phyloP scores from a whole-genome alignment of 2,113 vertebrate species.

The Hydrolagus affinis region DNA sequence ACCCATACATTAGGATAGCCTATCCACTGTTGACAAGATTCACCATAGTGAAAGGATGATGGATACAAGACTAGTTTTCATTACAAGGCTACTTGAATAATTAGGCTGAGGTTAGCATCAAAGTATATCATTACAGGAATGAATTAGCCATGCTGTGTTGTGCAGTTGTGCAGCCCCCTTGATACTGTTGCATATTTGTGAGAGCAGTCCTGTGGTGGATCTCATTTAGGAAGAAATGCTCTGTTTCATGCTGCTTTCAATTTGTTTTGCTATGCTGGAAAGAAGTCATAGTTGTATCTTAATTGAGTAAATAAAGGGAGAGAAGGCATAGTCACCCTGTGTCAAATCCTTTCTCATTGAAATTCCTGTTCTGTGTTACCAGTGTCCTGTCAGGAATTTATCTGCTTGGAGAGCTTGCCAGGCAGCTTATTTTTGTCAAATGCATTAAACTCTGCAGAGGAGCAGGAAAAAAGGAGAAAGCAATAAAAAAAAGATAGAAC shows the following conservation, averaged over 20 bases:
- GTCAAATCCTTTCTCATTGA: background rate
- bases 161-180: too few relatives aligned
- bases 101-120: too few relatives aligned
- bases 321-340: background rate
- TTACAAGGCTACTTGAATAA: too few relatives aligned
- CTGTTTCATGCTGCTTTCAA: background rate
- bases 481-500: background rate
- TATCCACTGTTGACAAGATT: too few relatives aligned
- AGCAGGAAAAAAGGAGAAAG: background rate
- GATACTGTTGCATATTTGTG: too few relatives aligned
- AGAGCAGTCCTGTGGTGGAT: too few relatives aligned
- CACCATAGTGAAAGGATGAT: too few relatives aligned
- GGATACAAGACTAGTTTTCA: too few relatives aligned
- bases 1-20: too few relatives aligned
- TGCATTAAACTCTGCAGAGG: background rate
- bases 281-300: background rate
- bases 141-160: too few relatives aligned
- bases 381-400: background rate
- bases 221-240: background rate
- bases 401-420: background rate
- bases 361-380: background rate
- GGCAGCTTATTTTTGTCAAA: background rate
- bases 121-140: too few relatives aligned
- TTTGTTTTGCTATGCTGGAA: background rate
- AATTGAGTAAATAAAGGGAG: background rate